A percentile compares a stretch with the other conserved stretches of the same genome.
Conservation (phyloP, 2,797 vertebrate species). For the Caiman crocodilus region DNA sequence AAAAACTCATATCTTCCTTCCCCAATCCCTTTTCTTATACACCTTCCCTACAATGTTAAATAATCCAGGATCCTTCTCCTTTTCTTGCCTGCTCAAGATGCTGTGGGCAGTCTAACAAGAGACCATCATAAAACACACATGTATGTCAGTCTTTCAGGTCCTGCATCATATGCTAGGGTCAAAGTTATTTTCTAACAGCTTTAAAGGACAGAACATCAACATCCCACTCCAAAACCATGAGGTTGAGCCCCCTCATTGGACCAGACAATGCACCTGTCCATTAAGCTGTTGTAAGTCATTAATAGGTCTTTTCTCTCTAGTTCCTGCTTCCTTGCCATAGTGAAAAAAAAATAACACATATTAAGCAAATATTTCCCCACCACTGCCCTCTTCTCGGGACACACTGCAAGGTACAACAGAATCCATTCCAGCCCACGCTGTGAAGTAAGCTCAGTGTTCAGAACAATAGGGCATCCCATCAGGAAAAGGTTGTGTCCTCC, state of each 20-base stretch:
- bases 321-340: not conserved
- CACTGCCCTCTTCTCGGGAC: rapidly evolving
- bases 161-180: not conserved
- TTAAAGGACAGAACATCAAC: not conserved
- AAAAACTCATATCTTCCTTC: not conserved
- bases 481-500: not conserved
- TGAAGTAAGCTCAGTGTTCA: not conserved
- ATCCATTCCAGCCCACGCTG: not conserved
- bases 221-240: not conserved
- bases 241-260: not conserved
- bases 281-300: not conserved
- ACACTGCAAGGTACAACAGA: rapidly evolving
- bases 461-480: not conserved
- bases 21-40: not conserved
- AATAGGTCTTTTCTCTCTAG: rapidly evolving
- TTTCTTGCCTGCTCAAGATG: not conserved
- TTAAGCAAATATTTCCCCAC: not conserved
- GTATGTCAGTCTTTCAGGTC: not conserved
- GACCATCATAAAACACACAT: not conserved
- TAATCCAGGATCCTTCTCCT: not conserved
- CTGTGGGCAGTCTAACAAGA: not conserved
- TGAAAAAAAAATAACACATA: not conserved
- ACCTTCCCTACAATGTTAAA: not conserved
- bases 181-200: not conserved
- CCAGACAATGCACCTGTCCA: rapidly evolving